Percentiles rank a stretch among this genome's conserved stretches.
Evolutionary conservation across 1,140 invertebrate species (phyloP).

Genomic region (Megathymus violae): DNA sequence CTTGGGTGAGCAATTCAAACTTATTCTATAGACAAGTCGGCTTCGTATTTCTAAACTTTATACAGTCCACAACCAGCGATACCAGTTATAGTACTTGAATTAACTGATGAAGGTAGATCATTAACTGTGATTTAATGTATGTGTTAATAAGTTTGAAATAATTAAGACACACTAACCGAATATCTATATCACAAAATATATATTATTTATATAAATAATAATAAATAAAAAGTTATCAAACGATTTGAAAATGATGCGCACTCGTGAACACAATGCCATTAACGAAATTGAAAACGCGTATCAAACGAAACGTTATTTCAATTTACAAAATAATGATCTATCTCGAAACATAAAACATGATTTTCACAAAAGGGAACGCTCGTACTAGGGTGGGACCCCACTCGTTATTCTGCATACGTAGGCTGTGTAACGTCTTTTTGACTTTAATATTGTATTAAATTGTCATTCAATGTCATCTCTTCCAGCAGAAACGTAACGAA

Average conservation of each 20-base stretch:
- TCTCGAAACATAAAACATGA: conserved; percentile 55
- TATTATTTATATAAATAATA: too few relatives aligned
- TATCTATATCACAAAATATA: too few relatives aligned
- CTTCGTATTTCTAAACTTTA: too few relatives aligned
- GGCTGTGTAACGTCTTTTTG: conserved; percentile 52
- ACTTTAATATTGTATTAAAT: conserved; percentile 63
- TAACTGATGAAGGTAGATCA: too few relatives aligned
- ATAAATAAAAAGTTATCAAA: conserved; percentile 19
- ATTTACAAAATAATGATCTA: conserved; percentile 55
- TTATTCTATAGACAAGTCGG: too few relatives aligned
- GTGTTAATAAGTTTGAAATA: too few relatives aligned
- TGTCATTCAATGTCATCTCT: conserved; percentile 54
- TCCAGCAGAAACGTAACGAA: conserved; percentile 44
- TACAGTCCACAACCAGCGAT: too few relatives aligned
- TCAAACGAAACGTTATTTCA: conserved; percentile 45
- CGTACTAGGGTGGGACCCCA: conserved; percentile 45
- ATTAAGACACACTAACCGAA: too few relatives aligned
- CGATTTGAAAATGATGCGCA: neutral
- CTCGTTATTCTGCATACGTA: conserved; percentile 65
- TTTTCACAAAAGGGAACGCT: conserved; percentile 50
- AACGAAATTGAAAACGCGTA: conserved; percentile 35
- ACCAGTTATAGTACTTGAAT: too few relatives aligned
- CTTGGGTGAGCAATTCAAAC: too few relatives aligned
- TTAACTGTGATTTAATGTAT: too few relatives aligned
- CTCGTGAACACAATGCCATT: conserved; percentile 6